Evolutionary conservation across 53 echinoderm and acorn worm genomes (phyloP), one percentile per base, ranked within the genome.

Genomic region (Paracentrotus lividus): DNA sequence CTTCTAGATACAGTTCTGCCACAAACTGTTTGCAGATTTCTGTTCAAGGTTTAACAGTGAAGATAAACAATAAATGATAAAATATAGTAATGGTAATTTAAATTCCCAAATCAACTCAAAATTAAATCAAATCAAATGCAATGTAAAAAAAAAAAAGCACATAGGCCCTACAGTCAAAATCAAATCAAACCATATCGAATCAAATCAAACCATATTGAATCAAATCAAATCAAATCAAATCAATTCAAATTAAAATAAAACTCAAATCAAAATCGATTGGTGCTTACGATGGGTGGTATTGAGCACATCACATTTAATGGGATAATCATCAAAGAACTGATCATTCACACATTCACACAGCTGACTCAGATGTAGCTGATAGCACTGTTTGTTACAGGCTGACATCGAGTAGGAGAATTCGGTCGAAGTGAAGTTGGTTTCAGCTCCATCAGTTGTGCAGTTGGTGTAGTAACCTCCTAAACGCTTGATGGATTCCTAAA

Each of bases 231-330:
- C n/a, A n/a, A n/a, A n/a, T n/a, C n/a, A n/a, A n/a, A n/a, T n/a
- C n/a, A n/a, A n/a, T n/a, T n/a, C n/a, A n/a, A n/a, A n/a, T n/a
- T n/a, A n/a, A n/a, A n/a, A n/a, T n/a, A n/a, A n/a, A n/a, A n/a
- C n/a, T n/a, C n/a, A n/a, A 32, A 67, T 27, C 20, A 10, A 42
- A 78, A 8, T 36, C 33, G 6, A 5, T 51, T 6, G 6, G 15
- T 23, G 94, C 98, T 92, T 86, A 98, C 98, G 97, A n/a, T 98
- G 98, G 88, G 98, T 98, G 47, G 38, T 85, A 54, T 98, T 98
- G 47, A 98, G 86, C 20, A 94, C 75, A 33, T 92, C 95, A 60
- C 98, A 97, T 47, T 60, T 26, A 1, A 49, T 75, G 38, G 77
- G 55, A 38, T 93, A 24, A 0, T 42, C 77, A 24, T 95, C 32